phyloP scores from a whole-genome alignment of 37 sponge, comb jelly and placozoan species.

The Ephydatia muelleri region DNA sequence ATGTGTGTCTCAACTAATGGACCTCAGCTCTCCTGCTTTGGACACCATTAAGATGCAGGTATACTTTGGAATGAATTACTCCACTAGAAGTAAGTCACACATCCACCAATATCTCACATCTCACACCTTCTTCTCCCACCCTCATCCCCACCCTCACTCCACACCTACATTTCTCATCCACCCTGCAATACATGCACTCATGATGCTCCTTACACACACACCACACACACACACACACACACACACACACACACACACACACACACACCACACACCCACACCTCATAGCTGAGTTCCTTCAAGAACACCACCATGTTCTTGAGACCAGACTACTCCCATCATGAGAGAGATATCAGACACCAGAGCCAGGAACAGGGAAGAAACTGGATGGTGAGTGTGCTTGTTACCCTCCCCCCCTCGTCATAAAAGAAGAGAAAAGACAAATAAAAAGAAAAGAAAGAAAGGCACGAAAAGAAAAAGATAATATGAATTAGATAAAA shows the following conservation, averaged over 20 bases:
- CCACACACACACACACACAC: background rate
- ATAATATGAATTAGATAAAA: too few relatives aligned
- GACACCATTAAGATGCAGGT: constrained; percentile 99
- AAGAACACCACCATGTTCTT: constrained; percentile 91
- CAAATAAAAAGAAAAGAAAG: too few relatives aligned
- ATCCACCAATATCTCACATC: background rate
- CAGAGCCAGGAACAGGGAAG: constrained; percentile 93
- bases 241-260: too few relatives aligned
- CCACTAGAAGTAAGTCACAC: constrained; percentile 70
- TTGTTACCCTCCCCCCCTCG: background rate
- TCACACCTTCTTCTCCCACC: background rate
- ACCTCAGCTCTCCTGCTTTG: constrained; percentile 77
- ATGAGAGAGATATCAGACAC: constrained; percentile 90
- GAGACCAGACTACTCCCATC: constrained; percentile 80
- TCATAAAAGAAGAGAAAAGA: too few relatives aligned
- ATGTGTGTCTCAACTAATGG: constrained; percentile 79
- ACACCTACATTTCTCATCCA: background rate
- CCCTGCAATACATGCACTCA: background rate
- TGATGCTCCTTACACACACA: background rate
- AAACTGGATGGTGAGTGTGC: constrained; percentile 81
- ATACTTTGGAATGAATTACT: constrained; percentile 99
- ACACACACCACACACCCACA: background rate
- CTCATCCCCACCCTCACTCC: background rate
- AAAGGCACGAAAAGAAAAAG: too few relatives aligned
- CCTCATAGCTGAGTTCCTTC: constrained; percentile 79